Evolutionary conservation across 2,797 vertebrate species (phyloP).

Genomic region (Diplodus sargus): DNA sequence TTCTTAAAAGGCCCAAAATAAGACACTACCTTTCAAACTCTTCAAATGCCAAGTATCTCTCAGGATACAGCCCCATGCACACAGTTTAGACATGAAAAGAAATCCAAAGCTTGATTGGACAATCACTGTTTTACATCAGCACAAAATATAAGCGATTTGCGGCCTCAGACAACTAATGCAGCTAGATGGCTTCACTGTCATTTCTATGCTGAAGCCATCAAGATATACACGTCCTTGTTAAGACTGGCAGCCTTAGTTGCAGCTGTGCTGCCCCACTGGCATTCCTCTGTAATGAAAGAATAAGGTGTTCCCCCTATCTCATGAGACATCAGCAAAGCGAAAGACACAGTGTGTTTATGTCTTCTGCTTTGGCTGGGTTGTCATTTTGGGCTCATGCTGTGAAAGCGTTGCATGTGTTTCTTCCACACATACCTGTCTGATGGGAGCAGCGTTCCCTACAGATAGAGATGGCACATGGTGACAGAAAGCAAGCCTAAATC

Average conservation of each 20-base stretch:
- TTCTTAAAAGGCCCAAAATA: neutral
- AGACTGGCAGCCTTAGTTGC: constrained; percentile 4
- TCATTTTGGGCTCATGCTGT: constrained; percentile 20
- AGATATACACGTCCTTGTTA: constrained; percentile 46
- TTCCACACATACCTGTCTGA: constrained; percentile 29
- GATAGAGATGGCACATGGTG: constrained; percentile 43
- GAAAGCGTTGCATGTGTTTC: neutral
- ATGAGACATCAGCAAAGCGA: constrained; percentile 29
- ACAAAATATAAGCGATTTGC: neutral
- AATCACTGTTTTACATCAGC: neutral
- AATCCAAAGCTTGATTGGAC: neutral
- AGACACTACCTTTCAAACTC: neutral
- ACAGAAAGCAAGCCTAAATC: constrained; percentile 50
- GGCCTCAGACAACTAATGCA: constrained; percentile 10
- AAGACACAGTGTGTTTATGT: constrained; percentile 35
- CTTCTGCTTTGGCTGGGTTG: constrained; percentile 13
- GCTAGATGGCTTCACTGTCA: constrained; percentile 8
- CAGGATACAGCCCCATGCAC: neutral
- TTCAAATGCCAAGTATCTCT: neutral
- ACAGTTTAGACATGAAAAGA: neutral
- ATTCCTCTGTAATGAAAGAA: constrained; percentile 42
- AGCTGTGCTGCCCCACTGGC: neutral
- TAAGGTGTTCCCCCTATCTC: constrained; percentile 14
- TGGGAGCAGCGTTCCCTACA: constrained; percentile 27
- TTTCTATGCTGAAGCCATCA: constrained; percentile 12